Conservation (phyloP, 1,140 invertebrate species). For the Trigoniulus corallinus region DNA sequence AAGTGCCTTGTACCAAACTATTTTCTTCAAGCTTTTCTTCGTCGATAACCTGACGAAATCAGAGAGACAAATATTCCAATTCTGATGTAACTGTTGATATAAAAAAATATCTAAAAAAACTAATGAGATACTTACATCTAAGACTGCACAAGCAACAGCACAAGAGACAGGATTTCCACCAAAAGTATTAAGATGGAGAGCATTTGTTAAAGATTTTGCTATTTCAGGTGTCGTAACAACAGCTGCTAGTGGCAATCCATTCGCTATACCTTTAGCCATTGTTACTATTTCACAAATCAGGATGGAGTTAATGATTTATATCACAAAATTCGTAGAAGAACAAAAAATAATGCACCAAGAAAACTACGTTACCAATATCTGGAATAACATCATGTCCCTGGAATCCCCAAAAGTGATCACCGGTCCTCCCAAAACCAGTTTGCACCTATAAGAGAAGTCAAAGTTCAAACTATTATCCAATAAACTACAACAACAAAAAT, state of each 20-base stretch:
- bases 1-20: conserved; percentile 52
- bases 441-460: conserved; percentile 45
- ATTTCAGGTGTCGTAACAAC: conserved; percentile 80
- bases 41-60: conserved; percentile 78
- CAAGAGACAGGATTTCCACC: conserved; percentile 86
- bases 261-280: conserved; percentile 31
- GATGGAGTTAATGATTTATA: too few species aligned
- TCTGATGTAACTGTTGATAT: not conserved
- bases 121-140: conserved; percentile 46
- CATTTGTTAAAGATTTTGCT: conserved; percentile 49
- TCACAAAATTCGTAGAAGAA: too few species aligned
- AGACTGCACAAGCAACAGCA: conserved; percentile 66
- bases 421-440: conserved; percentile 87
- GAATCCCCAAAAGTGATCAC: conserved; percentile 91
- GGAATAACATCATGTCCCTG: conserved; percentile 66
- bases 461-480: not conserved
- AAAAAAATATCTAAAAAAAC: not conserved
- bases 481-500: too few species aligned
- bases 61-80: too few species aligned
- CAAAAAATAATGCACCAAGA: too few species aligned
- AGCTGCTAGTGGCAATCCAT: conserved; percentile 86
- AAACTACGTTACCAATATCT: conserved; percentile 50
- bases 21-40: conserved; percentile 74
- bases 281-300: too few species aligned
- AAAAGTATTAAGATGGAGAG: conserved; percentile 88